phyloP scores from a whole-genome alignment of 1,140 invertebrate genomes.

The Drosophila malerkotliana region DNA sequence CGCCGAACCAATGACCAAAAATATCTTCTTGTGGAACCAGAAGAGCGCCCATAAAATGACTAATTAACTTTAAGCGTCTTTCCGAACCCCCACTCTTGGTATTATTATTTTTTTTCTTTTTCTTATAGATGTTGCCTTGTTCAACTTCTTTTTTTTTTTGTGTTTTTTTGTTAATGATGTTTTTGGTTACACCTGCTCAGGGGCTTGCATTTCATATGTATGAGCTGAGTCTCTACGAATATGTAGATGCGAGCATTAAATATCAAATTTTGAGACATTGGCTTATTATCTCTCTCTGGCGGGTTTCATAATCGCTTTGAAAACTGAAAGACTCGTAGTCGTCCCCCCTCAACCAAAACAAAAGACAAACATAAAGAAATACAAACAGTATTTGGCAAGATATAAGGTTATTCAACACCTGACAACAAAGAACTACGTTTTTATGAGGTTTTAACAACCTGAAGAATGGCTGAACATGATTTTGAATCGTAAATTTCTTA shows the following conservation, averaged over 20 bases:
- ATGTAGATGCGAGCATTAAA: slow-evolving; percentile 33
- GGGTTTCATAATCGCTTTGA: slow-evolving; percentile 65
- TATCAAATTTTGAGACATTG: slow-evolving; percentile 50
- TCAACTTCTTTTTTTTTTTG: slow-evolving; percentile 40
- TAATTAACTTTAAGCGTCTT: slow-evolving; percentile 75
- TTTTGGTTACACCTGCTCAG: slow-evolving; percentile 42
- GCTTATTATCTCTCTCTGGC: slow-evolving; percentile 21
- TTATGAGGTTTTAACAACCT: background rate
- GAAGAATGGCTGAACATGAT: background rate
- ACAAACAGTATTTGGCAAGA: slow-evolving; percentile 10
- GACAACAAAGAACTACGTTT: slow-evolving; percentile 3
- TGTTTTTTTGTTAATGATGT: slow-evolving; percentile 43
- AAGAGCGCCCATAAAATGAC: slow-evolving; percentile 59
- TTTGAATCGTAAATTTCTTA: background rate
- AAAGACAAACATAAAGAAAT: slow-evolving; percentile 9
- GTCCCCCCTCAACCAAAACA: slow-evolving; percentile 5
- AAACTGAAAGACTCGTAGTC: slow-evolving; percentile 12
- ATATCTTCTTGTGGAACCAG: slow-evolving; percentile 13
- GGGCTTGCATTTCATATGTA: slow-evolving; percentile 32
- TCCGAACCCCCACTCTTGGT: slow-evolving; percentile 20
- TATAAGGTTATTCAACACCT: slow-evolving; percentile 3
- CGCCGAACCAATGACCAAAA: slow-evolving; percentile 36
- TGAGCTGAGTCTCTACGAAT: slow-evolving; percentile 5
- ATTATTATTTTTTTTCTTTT: slow-evolving; percentile 36
- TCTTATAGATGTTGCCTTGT: background rate